phyloP scores from a whole-genome alignment of 2,888 invertebrate genomes.

The Xiphydria camelus region DNA sequence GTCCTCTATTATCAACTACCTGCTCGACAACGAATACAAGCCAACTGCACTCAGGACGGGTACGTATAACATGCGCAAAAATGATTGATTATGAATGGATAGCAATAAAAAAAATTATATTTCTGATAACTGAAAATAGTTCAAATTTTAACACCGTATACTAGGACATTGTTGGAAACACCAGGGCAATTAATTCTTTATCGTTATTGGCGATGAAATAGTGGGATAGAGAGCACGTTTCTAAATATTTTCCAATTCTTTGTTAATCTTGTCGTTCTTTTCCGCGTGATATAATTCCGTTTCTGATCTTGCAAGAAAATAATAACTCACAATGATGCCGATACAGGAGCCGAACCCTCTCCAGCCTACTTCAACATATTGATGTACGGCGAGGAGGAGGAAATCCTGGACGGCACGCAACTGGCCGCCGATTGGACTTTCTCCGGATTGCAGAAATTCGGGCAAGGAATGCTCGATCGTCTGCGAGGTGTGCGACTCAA shows the following conservation, averaged over 20 bases:
- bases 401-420: constrained; percentile 88
- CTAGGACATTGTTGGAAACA: no score
- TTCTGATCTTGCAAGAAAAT: background rate
- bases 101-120: no score
- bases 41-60: constrained; percentile 85
- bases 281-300: no score
- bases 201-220: no score
- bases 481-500: constrained; percentile 80
- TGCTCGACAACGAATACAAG: constrained; percentile 84
- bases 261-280: no score
- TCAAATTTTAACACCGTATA: no score
- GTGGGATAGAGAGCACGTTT: no score
- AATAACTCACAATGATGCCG: constrained; percentile 9
- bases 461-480: constrained; percentile 88
- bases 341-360: constrained; percentile 87
- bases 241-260: no score
- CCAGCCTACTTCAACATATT: constrained; percentile 91
- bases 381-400: constrained; percentile 84
- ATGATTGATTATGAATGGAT: no score
- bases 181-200: no score
- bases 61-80: constrained; percentile 51
- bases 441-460: constrained; percentile 92
- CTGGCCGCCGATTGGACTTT: constrained; percentile 95
- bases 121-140: no score
- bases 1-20: constrained; percentile 90